Conservation (phyloP, 2,888 invertebrate species). For the Fabriciana adippe region DNA sequence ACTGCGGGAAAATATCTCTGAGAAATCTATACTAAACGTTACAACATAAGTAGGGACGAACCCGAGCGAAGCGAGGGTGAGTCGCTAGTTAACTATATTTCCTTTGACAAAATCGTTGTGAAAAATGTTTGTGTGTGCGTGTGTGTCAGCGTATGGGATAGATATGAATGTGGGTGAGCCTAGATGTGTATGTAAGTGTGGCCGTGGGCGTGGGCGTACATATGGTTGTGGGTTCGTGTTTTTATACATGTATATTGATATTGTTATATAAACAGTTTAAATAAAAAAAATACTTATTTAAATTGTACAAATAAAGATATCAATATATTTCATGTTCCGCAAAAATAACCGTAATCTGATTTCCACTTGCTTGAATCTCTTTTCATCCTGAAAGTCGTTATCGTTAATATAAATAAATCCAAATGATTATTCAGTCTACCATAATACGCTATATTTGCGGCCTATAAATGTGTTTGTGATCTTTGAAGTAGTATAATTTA, state of each 20-base stretch:
- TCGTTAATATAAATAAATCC: conserved; percentile 23
- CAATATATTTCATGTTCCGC: neutral
- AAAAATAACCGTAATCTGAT: conserved; percentile 10
- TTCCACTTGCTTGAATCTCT: conserved; percentile 27
- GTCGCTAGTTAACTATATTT: no score
- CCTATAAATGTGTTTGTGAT: conserved; percentile 27
- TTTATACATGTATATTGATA: neutral
- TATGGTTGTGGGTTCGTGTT: neutral
- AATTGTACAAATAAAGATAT: neutral
- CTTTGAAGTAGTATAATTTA: conserved; percentile 25
- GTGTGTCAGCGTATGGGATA: no score
- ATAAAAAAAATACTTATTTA: neutral
- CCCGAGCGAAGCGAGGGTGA: no score
- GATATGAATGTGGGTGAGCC: no score
- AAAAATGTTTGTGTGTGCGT: no score
- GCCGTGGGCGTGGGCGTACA: no score
- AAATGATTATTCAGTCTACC: conserved; percentile 25
- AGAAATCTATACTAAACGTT: no score
- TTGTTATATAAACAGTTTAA: neutral
- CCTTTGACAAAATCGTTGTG: no score
- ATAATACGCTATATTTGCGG: conserved; percentile 12
- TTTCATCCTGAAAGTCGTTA: conserved; percentile 21
- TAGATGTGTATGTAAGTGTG: no score
- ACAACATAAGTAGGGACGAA: no score
- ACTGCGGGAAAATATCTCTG: no score